These are phyloP conservation scores for Microplitis manilae DNA, from an alignment of 2,888 invertebrate species.

Conservation along the genomic window DNA sequence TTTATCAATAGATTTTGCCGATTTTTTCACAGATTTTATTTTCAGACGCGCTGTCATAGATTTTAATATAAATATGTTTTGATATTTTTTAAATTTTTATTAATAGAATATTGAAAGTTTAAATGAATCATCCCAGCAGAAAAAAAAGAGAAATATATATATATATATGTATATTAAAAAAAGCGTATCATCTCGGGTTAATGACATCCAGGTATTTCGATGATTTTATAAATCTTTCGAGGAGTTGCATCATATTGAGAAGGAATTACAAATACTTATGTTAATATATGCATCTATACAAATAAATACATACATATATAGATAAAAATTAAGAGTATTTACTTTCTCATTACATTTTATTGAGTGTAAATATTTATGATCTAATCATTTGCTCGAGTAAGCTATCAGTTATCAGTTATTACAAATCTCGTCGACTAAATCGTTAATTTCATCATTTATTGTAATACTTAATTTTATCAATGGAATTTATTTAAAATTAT, in stretches of 20 bases:
- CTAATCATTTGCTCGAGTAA: background rate
- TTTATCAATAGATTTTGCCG: background rate
- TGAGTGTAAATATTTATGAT: background rate
- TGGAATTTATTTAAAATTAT: background rate
- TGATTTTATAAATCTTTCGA: background rate
- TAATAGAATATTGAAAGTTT: background rate
- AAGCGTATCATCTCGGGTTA: background rate
- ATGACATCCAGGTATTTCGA: background rate
- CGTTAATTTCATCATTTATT: background rate
- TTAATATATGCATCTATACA: too few species aligned
- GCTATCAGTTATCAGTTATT: too few species aligned
- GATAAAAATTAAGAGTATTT: too few species aligned
- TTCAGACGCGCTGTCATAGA: background rate
- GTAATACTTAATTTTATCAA: background rate
- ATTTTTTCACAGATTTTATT: background rate
- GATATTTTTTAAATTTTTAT: background rate
- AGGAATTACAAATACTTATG: too few species aligned
- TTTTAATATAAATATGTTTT: background rate
- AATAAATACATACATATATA: too few species aligned
- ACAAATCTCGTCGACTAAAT: too few species aligned
- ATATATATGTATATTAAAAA: background rate
- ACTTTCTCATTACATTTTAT: background rate
- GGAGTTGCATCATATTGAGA: too few species aligned
- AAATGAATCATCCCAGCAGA: background rate
- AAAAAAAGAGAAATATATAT: background rate